Conservation (phyloP, 92 coral and sea anemone species). For the Zoanthus solanderi region DNA sequence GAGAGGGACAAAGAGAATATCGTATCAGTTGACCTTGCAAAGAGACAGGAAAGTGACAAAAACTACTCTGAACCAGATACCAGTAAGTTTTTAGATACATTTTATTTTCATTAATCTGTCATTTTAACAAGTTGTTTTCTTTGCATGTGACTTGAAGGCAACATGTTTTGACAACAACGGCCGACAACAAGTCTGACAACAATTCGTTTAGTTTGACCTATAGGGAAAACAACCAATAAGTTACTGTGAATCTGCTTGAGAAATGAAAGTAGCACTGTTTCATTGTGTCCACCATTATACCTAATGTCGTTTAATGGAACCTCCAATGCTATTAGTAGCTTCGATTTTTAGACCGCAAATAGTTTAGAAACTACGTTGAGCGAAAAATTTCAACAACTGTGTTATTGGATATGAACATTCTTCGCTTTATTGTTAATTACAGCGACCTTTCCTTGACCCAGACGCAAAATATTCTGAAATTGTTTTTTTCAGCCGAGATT, state of each 20-base stretch:
- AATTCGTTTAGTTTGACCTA: background rate
- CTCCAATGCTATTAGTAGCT: background rate
- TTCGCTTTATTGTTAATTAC: background rate
- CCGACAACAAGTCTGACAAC: background rate
- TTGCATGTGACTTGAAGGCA: slow-evolving; percentile 12
- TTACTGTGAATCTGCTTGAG: background rate
- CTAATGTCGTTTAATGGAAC: background rate
- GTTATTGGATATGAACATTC: slow-evolving; percentile 10
- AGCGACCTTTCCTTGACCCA: slow-evolving; percentile 43
- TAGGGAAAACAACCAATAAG: background rate
- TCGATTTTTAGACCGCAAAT: background rate
- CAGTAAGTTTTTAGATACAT: slow-evolving; percentile 17
- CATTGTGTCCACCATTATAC: background rate
- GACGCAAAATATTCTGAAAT: background rate
- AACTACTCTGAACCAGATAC: slow-evolving; percentile 23
- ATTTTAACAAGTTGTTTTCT: slow-evolving; percentile 32
- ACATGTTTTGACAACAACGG: slow-evolving; percentile 13
- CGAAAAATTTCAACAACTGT: background rate
- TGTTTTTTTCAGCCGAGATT: background rate
- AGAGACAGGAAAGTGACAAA: background rate
- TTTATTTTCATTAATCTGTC: background rate
- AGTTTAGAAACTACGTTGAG: background rate
- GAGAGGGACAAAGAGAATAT: slow-evolving; percentile 42
- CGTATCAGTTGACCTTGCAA: background rate
- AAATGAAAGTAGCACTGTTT: background rate